Percentiles rank a stretch among this genome's conserved stretches.
Evolutionary conservation across 1,140 invertebrate species (phyloP).

Genomic region (Semibalanus balanoides): DNA sequence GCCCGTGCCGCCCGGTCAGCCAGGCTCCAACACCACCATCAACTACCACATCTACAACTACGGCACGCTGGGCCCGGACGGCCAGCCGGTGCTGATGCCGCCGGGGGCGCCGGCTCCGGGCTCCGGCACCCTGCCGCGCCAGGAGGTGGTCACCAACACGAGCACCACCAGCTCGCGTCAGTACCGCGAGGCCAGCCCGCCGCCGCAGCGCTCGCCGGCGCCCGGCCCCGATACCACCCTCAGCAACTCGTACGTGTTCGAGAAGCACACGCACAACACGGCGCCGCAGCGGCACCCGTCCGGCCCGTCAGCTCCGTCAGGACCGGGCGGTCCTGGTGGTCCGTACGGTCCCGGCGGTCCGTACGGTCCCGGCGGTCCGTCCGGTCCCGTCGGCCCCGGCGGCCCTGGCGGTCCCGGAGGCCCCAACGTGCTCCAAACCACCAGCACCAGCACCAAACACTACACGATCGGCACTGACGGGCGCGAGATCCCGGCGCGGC

Average conservation of each 20-base stretch:
- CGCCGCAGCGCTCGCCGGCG: not conserved
- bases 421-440: not conserved
- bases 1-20: not conserved
- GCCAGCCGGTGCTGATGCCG: not conserved
- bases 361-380: too few species aligned
- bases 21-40: not conserved
- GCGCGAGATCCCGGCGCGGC: not conserved
- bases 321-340: too few species aligned
- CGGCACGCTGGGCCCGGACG: not conserved
- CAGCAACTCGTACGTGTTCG: not conserved
- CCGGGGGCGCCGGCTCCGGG: too few species aligned
- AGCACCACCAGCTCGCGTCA: not conserved
- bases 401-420: too few species aligned
- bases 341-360: too few species aligned
- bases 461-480: not conserved
- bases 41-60: constrained; percentile 8
- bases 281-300: too few species aligned
- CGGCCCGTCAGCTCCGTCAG: too few species aligned
- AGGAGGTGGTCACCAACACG: not conserved
- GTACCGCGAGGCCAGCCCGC: not conserved
- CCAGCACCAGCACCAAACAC: not conserved
- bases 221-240: not conserved
- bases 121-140: not conserved
- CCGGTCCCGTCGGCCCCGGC: too few species aligned
- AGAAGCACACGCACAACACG: not conserved